These are phyloP conservation scores for Drosophila barbarae DNA, from an alignment of 2,888 invertebrate species.

Conservation along the genomic window DNA sequence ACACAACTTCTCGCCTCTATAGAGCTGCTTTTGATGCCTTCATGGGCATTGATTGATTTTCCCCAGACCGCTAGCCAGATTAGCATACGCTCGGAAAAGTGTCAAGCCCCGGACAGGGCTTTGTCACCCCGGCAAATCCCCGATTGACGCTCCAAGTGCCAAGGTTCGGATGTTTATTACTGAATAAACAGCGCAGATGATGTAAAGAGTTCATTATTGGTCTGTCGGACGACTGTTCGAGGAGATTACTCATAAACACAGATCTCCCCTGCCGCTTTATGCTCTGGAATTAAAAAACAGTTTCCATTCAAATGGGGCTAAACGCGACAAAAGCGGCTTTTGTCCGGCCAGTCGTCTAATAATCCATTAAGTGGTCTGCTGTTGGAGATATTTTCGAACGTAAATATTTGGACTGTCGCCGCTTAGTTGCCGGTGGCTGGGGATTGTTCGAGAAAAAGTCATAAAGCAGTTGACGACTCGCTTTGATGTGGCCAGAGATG, in stretches of 20 bases:
- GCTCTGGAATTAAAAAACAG: slow-evolving; percentile 59
- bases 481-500: slow-evolving; percentile 57
- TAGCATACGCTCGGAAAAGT: slow-evolving; percentile 51
- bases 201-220: slow-evolving; percentile 57
- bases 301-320: slow-evolving; percentile 42
- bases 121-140: slow-evolving; percentile 51
- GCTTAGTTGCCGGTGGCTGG: slow-evolving; percentile 20
- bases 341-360: slow-evolving; percentile 65
- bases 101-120: slow-evolving; percentile 33
- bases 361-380: slow-evolving; percentile 61
- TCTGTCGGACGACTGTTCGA: slow-evolving; percentile 30
- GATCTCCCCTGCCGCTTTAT: slow-evolving; percentile 43
- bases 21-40: slow-evolving; percentile 41
- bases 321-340: slow-evolving; percentile 61
- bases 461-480: slow-evolving; percentile 50
- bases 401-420: slow-evolving; percentile 62
- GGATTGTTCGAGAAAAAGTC: slow-evolving; percentile 48
- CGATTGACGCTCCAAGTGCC: slow-evolving; percentile 50
- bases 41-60: slow-evolving; percentile 61
- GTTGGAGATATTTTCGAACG: slow-evolving; percentile 40
- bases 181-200: slow-evolving; percentile 33
- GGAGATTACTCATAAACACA: slow-evolving; percentile 40
- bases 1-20: slow-evolving; percentile 63
- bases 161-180: slow-evolving; percentile 29
- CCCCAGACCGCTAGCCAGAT: slow-evolving; percentile 43